Conservation (phyloP, 2,113 vertebrate species). For the Aegithalos caudatus region DNA sequence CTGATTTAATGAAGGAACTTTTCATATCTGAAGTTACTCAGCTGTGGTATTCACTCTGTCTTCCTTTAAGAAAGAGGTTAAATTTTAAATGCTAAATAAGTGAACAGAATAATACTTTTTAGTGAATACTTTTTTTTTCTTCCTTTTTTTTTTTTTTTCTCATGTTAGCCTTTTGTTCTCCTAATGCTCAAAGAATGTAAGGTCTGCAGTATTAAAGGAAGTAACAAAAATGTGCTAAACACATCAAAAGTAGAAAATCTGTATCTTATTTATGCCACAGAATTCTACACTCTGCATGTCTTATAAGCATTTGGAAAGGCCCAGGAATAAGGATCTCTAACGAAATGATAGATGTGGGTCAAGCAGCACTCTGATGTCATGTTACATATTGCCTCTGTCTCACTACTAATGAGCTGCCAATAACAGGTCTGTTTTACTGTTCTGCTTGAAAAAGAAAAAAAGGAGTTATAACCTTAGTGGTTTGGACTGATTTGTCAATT, state of each 20-base stretch:
- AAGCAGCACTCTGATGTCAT: constrained; percentile 72
- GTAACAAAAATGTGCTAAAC: constrained; percentile 82
- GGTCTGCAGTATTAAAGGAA: constrained; percentile 72
- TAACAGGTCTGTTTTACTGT: constrained; percentile 75
- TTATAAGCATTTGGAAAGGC: constrained; percentile 50
- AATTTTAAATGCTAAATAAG: constrained; percentile 76
- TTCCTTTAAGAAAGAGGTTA: constrained; percentile 40
- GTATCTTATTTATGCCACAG: constrained; percentile 72
- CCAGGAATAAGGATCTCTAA: constrained; percentile 35
- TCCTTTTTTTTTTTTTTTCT: neutral
- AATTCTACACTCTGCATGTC: constrained; percentile 18
- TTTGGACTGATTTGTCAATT: constrained; percentile 75
- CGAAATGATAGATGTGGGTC: constrained; percentile 73
- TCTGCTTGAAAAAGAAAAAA: constrained; percentile 60
- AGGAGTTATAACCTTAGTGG: constrained; percentile 73
- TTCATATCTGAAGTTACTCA: constrained; percentile 79
- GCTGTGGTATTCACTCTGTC: constrained; percentile 67
- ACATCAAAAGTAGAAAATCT: constrained; percentile 76
- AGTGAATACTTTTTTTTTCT: neutral
- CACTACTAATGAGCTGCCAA: constrained; percentile 74
- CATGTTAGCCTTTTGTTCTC: constrained; percentile 72
- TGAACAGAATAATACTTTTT: constrained; percentile 45
- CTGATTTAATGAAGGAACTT: constrained; percentile 87
- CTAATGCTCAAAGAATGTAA: constrained; percentile 67
- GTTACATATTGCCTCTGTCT: constrained; percentile 68